Evolutionary conservation across 2,113 vertebrate genomes (phyloP).

Genomic region (Paramisgurnus dabryanus): DNA sequence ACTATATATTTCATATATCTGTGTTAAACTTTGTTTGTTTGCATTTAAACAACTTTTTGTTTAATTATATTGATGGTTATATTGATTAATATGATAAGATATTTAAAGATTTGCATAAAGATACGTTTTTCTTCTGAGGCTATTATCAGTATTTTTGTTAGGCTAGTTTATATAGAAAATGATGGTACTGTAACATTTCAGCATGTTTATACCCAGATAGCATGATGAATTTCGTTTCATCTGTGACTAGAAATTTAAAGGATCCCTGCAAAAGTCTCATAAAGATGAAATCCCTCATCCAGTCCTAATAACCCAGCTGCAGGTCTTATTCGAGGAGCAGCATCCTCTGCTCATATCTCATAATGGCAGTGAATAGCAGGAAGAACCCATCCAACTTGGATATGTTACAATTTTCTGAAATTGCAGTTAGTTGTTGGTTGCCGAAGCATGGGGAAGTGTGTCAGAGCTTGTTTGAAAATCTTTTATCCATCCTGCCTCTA

Average conservation of each 20-base stretch:
- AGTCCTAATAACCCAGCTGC: constrained; percentile 62
- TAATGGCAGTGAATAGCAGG: constrained; percentile 37
- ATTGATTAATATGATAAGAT: background rate
- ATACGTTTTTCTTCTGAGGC: background rate
- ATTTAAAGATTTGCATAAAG: background rate
- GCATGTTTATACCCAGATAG: background rate
- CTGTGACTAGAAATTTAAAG: background rate
- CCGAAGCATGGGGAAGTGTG: constrained; percentile 59
- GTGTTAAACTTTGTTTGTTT: background rate
- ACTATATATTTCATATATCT: background rate
- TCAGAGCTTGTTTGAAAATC: constrained; percentile 12
- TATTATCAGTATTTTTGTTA: background rate
- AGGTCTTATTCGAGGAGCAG: constrained; percentile 53
- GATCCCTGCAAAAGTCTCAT: background rate
- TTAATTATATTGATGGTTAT: background rate
- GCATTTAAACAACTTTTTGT: background rate
- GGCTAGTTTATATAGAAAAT: background rate
- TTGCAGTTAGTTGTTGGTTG: constrained; percentile 58
- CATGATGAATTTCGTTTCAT: background rate
- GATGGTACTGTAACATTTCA: no score
- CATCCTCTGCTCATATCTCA: constrained; percentile 49
- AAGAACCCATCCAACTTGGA: constrained; percentile 66
- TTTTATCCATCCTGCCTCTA: constrained; percentile 11
- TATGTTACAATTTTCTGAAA: constrained; percentile 61
- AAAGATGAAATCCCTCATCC: constrained; percentile 44